Base-by-base conservation (phyloP, 2,888 invertebrate genomes). In the Arge pagana region DNA sequence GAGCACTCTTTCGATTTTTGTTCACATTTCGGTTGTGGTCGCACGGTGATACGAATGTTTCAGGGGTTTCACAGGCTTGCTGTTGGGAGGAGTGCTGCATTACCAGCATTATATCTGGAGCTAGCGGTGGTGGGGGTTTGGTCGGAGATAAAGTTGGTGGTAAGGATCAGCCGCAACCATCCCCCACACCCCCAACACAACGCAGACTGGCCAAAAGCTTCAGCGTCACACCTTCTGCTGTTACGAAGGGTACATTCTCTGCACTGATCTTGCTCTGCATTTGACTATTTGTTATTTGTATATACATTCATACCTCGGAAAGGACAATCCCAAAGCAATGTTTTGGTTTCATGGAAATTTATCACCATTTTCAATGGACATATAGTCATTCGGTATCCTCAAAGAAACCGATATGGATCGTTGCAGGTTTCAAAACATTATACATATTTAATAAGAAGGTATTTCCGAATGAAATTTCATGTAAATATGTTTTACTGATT, bases 161-260 rank as follows among this genome's bases (percentile, higher is more conserved):
- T 59, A 77, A 72, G 65, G 71, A 72, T 57, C 77, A 71, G 52
- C 80, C 81, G 63, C 85, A 83, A 61, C 85, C 85, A 67, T 85
- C 86, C 63, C 87, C 86, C 59, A 91, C 92, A 66, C 92, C 92
- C 68, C 92, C 93, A 65, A 85, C 91, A 64, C 91, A 91, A 78
- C 85, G 93, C 70, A 86, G 93, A 70, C 85, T 93, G 77, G 91
- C 93, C 70, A 93, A 93, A 83, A 93, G 92, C 79, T 93, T 93
- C 84, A 92, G 92, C 81, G 91, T 91, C 71, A 86, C 91, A 67
- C 85, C 90, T 70, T 85, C 88, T 67, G 80, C 83, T 67, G 80
- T 81, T 63, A 79, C 81, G 68, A 84, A 84, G 83, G 85, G 85
- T 84, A 80, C 65, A 66, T 52, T 53, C 49, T 35, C 33, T 40